A percentile compares a stretch with the other conserved stretches of the same genome.
phyloP scores from a whole-genome alignment of 2,888 invertebrate species.

The Melanophora roralis region DNA sequence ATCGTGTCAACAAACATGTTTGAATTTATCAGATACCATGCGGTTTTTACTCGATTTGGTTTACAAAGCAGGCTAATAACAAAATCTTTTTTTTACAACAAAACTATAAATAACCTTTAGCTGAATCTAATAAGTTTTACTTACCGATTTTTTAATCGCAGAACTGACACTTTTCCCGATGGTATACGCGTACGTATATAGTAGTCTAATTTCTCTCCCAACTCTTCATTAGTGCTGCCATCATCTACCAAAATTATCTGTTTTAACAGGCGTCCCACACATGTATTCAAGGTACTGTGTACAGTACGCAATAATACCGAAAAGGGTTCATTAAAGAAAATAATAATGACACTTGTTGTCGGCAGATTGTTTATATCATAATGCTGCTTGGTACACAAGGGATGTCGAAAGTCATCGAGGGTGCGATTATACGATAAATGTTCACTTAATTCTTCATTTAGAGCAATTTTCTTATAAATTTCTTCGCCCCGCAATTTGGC shows the following conservation, averaged over 20 bases:
- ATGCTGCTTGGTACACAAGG: slow-evolving; percentile 69
- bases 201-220: slow-evolving; percentile 86
- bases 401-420: slow-evolving; percentile 75
- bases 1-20: too few relatives aligned
- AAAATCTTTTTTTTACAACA: too few relatives aligned
- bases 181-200: slow-evolving; percentile 87
- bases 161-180: slow-evolving; percentile 82
- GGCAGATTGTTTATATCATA: slow-evolving; percentile 83
- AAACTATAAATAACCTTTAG: too few relatives aligned
- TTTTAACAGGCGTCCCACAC: slow-evolving; percentile 82
- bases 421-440: slow-evolving; percentile 90
- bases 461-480: slow-evolving; percentile 88
- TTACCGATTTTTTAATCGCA: slow-evolving; percentile 85
- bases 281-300: slow-evolving; percentile 84
- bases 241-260: slow-evolving; percentile 98
- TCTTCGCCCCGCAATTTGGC: slow-evolving; percentile 83
- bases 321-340: slow-evolving; percentile 94
- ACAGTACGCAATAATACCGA: slow-evolving; percentile 88
- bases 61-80: too few relatives aligned
- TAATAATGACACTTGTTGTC: slow-evolving; percentile 87
- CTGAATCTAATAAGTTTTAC: slow-evolving; percentile 45
- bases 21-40: too few relatives aligned
- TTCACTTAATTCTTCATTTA: slow-evolving; percentile 93
- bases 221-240: slow-evolving; percentile 87
- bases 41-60: too few relatives aligned